phyloP scores from a whole-genome alignment of 1,140 invertebrate species.

The Drosophila nasuta region DNA sequence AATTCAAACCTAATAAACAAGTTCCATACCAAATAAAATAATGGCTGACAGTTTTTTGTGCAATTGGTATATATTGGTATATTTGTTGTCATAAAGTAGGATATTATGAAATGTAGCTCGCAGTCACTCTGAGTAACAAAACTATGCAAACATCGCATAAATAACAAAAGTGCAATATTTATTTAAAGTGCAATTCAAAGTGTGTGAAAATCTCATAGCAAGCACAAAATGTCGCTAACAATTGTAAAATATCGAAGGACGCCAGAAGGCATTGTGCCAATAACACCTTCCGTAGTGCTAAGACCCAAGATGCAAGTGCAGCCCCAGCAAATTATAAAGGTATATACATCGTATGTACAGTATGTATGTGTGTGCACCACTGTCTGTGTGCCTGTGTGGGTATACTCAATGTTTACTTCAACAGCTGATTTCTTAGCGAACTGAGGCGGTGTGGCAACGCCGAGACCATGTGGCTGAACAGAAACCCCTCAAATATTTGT shows the following conservation, averaged over 20 bases:
- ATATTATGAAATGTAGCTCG: not conserved
- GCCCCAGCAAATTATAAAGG: slow-evolving; percentile 40
- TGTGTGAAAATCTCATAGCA: not conserved
- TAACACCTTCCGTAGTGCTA: slow-evolving; percentile 23
- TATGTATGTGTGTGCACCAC: not conserved
- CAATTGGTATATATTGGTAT: not conserved
- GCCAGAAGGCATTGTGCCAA: slow-evolving; percentile 24
- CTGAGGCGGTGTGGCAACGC: slow-evolving; percentile 8
- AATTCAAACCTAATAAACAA: too few relatives aligned
- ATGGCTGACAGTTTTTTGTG: too few relatives aligned
- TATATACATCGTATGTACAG: slow-evolving; percentile 25
- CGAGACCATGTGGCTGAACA: slow-evolving; percentile 10
- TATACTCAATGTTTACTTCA: not conserved
- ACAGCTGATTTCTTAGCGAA: slow-evolving; percentile 30
- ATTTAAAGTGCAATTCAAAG: slow-evolving; percentile 17
- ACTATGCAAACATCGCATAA: slow-evolving; percentile 11
- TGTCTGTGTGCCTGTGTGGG: not conserved
- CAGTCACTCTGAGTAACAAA: not conserved
- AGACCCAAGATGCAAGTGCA: slow-evolving; percentile 33
- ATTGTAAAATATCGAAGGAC: slow-evolving; percentile 70
- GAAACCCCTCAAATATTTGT: not conserved
- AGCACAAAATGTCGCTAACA: slow-evolving; percentile 67
- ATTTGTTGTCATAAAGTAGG: not conserved
- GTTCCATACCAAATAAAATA: too few relatives aligned
- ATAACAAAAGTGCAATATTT: slow-evolving; percentile 13